A percentile compares a stretch with the other conserved stretches of the same genome.
Conservation (phyloP, 2,113 vertebrate species). For the Nymphicus hollandicus region DNA sequence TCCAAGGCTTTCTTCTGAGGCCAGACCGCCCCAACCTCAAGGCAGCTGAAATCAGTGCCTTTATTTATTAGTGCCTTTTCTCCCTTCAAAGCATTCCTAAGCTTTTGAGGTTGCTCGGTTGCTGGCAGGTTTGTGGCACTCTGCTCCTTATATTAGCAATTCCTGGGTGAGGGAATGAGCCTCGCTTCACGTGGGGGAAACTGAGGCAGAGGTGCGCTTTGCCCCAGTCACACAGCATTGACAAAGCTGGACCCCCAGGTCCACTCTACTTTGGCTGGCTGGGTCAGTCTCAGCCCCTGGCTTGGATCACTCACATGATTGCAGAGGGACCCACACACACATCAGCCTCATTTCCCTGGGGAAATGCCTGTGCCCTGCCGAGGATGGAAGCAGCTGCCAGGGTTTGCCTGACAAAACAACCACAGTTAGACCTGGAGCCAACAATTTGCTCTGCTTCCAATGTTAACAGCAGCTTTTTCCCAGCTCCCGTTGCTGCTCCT, state of each 20-base stretch:
- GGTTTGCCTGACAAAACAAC: not conserved
- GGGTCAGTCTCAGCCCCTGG: not conserved
- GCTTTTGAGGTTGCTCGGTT: not conserved
- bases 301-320: fast-evolving
- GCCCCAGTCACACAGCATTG: not conserved
- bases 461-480: not conserved
- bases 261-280: not conserved
- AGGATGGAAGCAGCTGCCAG: not conserved
- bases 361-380: fast-evolving
- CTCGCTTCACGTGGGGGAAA: not conserved
- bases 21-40: not conserved
- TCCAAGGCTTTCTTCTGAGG: not conserved
- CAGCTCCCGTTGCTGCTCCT: not conserved
- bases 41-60: not conserved
- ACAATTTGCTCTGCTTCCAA: not conserved
- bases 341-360: not conserved
- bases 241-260: fast-evolving
- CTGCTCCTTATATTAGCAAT: not conserved
- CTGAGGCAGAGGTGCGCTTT: not conserved
- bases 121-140: not conserved
- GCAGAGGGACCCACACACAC: fast-evolving
- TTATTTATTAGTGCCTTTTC: not conserved
- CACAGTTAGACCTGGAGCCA: not conserved
- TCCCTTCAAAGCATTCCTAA: not conserved
- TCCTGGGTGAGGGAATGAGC: fast-evolving